phyloP scores from a whole-genome alignment of 1,140 invertebrate genomes.

The Phymastichus coffea region DNA sequence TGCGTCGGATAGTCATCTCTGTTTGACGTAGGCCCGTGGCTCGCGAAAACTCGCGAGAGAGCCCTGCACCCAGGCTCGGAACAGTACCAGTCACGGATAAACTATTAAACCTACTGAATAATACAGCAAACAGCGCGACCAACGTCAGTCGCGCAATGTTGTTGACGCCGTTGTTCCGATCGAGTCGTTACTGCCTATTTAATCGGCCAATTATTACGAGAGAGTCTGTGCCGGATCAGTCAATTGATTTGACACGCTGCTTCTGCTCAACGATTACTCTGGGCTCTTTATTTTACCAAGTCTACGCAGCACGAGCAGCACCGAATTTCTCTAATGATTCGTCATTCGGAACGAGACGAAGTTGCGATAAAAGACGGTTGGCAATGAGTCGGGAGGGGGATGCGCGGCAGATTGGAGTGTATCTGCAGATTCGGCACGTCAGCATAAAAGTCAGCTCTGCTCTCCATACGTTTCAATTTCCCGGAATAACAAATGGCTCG shows the following conservation, averaged over 20 bases:
- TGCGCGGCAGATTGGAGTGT: not conserved
- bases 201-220: too few relatives aligned
- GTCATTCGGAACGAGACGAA: not conserved
- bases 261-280: too few relatives aligned
- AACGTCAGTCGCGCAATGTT: too few relatives aligned
- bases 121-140: slow-evolving; percentile 10
- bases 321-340: not conserved
- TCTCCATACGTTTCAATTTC: not conserved
- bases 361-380: too few relatives aligned
- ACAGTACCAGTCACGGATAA: not conserved
- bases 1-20: too few relatives aligned
- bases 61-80: not conserved
- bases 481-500: slow-evolving; percentile 5
- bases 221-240: not conserved
- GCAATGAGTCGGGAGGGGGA: not conserved
- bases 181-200: too few relatives aligned
- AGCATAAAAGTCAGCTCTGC: too few relatives aligned
- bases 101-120: slow-evolving; percentile 1
- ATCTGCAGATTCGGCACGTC: not conserved
- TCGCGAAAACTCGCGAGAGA: not conserved
- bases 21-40: too few relatives aligned
- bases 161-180: too few relatives aligned
- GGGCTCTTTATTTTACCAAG: too few relatives aligned
- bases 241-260: too few relatives aligned
- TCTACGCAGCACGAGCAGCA: too few relatives aligned